A percentile compares a stretch with the other conserved stretches of the same genome.
phyloP scores from a whole-genome alignment of 2,888 invertebrate genomes.

The Invenusta paracnida region DNA sequence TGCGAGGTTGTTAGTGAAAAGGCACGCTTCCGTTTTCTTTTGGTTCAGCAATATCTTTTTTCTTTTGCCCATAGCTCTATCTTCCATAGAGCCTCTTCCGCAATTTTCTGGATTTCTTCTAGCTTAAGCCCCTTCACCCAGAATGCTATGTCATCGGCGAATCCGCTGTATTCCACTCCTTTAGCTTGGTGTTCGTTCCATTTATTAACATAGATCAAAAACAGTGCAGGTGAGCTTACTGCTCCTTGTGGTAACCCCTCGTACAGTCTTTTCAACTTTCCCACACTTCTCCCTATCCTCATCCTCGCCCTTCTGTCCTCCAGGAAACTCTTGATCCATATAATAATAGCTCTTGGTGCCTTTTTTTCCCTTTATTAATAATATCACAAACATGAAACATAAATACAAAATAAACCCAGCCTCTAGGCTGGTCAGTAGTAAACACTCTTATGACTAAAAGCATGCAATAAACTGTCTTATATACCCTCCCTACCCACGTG shows the following conservation, averaged over 20 bases:
- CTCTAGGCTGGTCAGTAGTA: no score
- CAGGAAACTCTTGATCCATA: slow-evolving; percentile 15
- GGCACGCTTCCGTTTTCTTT: background rate
- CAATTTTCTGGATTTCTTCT: background rate
- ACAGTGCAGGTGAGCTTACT: background rate
- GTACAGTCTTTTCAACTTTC: background rate
- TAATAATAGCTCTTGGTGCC: slow-evolving; percentile 1
- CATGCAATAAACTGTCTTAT: no score
- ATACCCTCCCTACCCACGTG: no score
- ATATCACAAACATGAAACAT: no score
- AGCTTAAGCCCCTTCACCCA: background rate
- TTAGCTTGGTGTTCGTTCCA: background rate
- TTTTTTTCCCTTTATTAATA: slow-evolving; percentile 21
- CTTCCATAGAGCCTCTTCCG: background rate
- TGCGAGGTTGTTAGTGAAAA: background rate
- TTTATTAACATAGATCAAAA: slow-evolving; percentile 23
- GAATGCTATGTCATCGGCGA: slow-evolving; percentile 22
- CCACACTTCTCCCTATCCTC: background rate
- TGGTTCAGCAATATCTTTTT: background rate
- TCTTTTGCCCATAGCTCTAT: slow-evolving; percentile 14
- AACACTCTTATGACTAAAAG: no score
- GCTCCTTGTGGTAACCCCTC: slow-evolving; percentile 31
- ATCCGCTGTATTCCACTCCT: background rate
- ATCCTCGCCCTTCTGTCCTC: background rate
- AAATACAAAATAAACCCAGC: no score